These are phyloP conservation scores for Lordiphosa mommai DNA, from an alignment of 1,140 invertebrate genomes.

Conservation along the genomic window DNA sequence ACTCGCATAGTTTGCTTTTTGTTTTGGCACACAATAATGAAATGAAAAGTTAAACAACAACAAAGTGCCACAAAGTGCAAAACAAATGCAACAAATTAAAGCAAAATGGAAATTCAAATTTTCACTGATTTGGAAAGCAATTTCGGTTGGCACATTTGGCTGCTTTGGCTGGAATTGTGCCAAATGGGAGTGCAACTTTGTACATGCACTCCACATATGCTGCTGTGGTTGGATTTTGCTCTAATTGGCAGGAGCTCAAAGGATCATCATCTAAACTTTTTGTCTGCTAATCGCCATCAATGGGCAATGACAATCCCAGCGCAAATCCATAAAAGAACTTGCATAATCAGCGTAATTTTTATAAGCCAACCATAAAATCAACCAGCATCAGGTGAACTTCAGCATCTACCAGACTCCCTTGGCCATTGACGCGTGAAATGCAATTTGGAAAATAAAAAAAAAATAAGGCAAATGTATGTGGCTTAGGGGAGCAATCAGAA, in stretches of 20 bases:
- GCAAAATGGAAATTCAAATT: conserved; percentile 37
- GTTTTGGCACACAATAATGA: conserved; percentile 39
- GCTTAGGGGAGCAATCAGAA: conserved; percentile 68
- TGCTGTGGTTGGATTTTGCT: conserved; percentile 22
- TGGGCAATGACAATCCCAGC: conserved; percentile 49
- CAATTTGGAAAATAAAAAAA: conserved; percentile 54
- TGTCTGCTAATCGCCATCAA: conserved; percentile 45
- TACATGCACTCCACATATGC: not conserved
- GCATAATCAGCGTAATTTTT: conserved; percentile 58
- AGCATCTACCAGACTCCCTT: conserved; percentile 9
- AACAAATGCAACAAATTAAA: conserved; percentile 43
- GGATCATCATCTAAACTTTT: conserved; percentile 19
- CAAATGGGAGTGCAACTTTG: conserved; percentile 36
- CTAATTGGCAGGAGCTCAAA: conserved; percentile 35
- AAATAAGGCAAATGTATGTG: conserved; percentile 52
- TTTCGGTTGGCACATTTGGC: conserved; percentile 19
- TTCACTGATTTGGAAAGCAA: conserved; percentile 17
- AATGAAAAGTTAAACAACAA: conserved; percentile 57
- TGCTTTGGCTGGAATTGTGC: conserved; percentile 48
- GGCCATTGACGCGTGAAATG: conserved; percentile 29
- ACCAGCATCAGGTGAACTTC: conserved; percentile 36
- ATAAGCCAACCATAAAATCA: conserved; percentile 39
- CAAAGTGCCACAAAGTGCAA: conserved; percentile 4
- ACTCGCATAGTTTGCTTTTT: conserved; percentile 8
- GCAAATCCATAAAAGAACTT: conserved; percentile 57